Base-by-base conservation (phyloP, 2,888 invertebrate species). In the Clanis bilineata region DNA sequence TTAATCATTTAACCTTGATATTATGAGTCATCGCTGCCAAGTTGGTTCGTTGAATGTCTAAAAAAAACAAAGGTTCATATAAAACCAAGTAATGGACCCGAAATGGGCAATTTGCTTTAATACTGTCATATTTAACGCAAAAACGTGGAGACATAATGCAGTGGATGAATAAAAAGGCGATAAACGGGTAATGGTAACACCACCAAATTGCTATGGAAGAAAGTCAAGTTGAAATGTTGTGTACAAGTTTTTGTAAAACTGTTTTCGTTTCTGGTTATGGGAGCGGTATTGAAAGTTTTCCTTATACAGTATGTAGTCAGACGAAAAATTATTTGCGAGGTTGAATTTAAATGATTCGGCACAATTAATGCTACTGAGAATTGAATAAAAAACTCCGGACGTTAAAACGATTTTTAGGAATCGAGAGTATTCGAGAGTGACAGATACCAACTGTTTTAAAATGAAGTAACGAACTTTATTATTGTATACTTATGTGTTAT, bases 281-380 rank as follows among this genome's bases (percentile, higher is more conserved):
- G 44, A 45, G 38, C 18, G 64, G 68, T 63, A 69, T 71, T 68
- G 79, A 81, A 82, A 82, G 78, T 76, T 76, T 56, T 59, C 76
- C 72, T 57, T 76, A 68, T 73, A 79, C 57, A 78, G 80, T 69
- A 80, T 69, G 75, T 74, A 75, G 74, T 65, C 72, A 64, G 65
- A 62, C 62, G 63, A 71, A 72, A 76, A 73, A 71, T 63, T 32
- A 32, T 28, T 57, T 57, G 25, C 67, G 64, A 38, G 64, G 61
- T 60, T 47, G 62, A 64, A 56, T 61, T 38, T 61, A 58, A 58
- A 51, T 47, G 36, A 51, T 51, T 56, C 56, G 38, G 41, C 22
- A 59, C 36, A 39, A 38, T 55, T 55, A 36, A 56, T 39, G 38
- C 22, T 56, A 38, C 23, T 23, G 56, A 63, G 58, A 70, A 66